A percentile compares a stretch with the other conserved stretches of the same genome.
Conservation (phyloP, 2,797 vertebrate genomes). For the Hemitrygon akajei region DNA sequence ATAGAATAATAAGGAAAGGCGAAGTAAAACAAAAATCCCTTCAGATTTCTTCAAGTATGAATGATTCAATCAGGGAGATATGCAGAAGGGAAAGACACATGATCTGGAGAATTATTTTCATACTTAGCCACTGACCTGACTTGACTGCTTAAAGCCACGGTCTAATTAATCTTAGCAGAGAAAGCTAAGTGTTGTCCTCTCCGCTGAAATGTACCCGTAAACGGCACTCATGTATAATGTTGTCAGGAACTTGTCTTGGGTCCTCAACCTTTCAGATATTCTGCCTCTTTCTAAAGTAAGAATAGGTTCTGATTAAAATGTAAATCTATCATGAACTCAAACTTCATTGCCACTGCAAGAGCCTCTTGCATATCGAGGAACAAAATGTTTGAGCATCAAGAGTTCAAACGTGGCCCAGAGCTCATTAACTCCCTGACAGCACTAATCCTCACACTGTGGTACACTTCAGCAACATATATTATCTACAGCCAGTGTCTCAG, state of each 20-base stretch:
- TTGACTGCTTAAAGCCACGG: not conserved
- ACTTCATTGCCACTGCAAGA: not conserved
- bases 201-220: not conserved
- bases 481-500: too few species aligned
- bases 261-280: not conserved
- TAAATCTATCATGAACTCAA: not conserved
- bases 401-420: too few species aligned
- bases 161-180: not conserved
- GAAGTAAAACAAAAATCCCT: not conserved
- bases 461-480: too few species aligned
- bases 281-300: not conserved
- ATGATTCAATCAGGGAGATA: not conserved
- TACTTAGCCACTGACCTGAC: not conserved
- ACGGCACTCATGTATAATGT: not conserved
- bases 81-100: not conserved
- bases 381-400: too few species aligned
- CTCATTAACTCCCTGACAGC: too few species aligned
- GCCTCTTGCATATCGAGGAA: too few species aligned
- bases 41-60: not conserved
- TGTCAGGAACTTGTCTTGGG: not conserved
- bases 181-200: too few species aligned
- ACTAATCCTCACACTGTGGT: too few species aligned
- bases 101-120: not conserved
- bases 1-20: not conserved
- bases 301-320: not conserved